phyloP scores from a whole-genome alignment of 2,797 vertebrate genomes.

The Leptodactylus fallax region DNA sequence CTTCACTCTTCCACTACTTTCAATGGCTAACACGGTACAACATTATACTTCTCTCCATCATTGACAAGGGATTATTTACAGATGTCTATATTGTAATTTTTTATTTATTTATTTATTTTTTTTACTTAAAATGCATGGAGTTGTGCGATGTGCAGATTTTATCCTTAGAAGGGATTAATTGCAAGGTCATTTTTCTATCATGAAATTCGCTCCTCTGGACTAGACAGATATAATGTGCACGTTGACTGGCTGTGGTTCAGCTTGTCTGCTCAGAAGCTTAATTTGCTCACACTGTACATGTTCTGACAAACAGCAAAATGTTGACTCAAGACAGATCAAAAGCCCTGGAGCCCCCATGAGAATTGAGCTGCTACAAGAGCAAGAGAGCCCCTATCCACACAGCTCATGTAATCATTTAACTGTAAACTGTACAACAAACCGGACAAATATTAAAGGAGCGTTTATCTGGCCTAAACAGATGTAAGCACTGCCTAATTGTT shows the following conservation, averaged over 20 bases:
- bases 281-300: conserved; percentile 23
- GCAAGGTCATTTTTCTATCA: too few relatives aligned
- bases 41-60: too few relatives aligned
- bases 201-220: too few relatives aligned
- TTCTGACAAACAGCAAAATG: conserved; percentile 59
- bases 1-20: too few relatives aligned
- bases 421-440: conserved; percentile 13
- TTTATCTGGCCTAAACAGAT: conserved; percentile 52
- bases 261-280: not conserved
- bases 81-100: too few relatives aligned
- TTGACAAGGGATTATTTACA: too few relatives aligned
- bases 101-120: too few relatives aligned
- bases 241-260: conserved; percentile 49
- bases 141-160: too few relatives aligned
- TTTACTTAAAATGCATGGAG: too few relatives aligned
- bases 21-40: too few relatives aligned
- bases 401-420: conserved; percentile 50
- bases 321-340: conserved; percentile 58
- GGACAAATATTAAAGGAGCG: conserved; percentile 22
- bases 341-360: conserved; percentile 32
- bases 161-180: too few relatives aligned
- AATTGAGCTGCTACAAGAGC: not conserved
- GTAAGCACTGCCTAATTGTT: not conserved
- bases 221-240: not conserved
- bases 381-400: conserved; percentile 33